phyloP scores from a whole-genome alignment of 2,797 vertebrate species.

The Notolepis coatsorum region DNA sequence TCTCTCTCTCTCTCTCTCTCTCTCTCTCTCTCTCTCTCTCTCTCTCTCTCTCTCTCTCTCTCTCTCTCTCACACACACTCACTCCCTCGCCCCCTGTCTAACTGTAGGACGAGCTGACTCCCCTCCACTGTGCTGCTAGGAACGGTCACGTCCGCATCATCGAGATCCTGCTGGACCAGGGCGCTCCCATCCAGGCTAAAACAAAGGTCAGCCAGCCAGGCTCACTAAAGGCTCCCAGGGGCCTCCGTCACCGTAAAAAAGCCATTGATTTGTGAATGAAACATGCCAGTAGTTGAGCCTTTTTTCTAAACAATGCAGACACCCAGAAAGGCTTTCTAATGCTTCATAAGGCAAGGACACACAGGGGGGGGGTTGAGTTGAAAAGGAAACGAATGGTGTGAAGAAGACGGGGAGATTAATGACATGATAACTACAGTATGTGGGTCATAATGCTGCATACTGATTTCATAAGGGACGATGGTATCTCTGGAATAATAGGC shows the following conservation, averaged over 20 bases:
- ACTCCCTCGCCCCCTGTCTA: not conserved
- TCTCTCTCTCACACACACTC: not conserved
- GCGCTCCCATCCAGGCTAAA: constrained; percentile 96
- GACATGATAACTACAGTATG: too few species aligned
- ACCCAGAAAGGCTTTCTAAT: too few species aligned
- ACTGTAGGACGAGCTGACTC: constrained; percentile 93
- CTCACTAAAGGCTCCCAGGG: not conserved
- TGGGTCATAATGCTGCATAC: too few species aligned
- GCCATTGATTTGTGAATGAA: not conserved
- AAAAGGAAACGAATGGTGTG: too few species aligned
- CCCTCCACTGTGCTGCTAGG: constrained; percentile 95
- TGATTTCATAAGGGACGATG: too few species aligned
- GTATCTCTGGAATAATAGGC: too few species aligned
- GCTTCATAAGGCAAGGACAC: too few species aligned
- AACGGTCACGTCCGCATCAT: constrained; percentile 95
- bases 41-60: too few species aligned
- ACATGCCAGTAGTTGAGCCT: too few species aligned
- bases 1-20: not conserved
- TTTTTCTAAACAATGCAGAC: too few species aligned
- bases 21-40: not conserved
- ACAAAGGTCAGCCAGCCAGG: constrained; percentile 87
- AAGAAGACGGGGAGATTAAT: too few species aligned
- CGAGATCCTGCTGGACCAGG: constrained; percentile 95
- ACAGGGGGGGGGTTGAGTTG: too few species aligned
- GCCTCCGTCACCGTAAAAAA: not conserved